phyloP scores from a whole-genome alignment of 92 coral and sea anemone species.

The Diadumene lineata region DNA sequence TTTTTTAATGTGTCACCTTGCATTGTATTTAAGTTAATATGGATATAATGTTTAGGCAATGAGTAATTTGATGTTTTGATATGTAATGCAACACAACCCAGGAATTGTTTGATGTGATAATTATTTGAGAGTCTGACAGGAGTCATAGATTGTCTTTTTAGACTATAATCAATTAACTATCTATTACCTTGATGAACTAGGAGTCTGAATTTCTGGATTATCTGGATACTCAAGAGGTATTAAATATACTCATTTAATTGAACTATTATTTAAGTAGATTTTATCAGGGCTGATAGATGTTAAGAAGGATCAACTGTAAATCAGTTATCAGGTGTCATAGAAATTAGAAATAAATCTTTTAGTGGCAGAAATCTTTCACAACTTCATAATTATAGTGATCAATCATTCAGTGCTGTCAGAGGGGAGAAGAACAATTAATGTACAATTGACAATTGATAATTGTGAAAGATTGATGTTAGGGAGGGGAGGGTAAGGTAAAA shows the following conservation, averaged over 20 bases:
- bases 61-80: not conserved
- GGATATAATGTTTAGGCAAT: too few species aligned
- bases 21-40: too few species aligned
- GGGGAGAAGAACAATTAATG: too few species aligned
- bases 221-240: slow-evolving; percentile 97
- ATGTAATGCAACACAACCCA: not conserved
- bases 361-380: not conserved
- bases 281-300: not conserved
- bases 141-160: slow-evolving; percentile 4
- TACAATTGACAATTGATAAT: too few species aligned
- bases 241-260: not conserved
- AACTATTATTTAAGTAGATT: not conserved
- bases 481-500: too few species aligned
- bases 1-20: too few species aligned
- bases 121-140: not conserved
- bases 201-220: slow-evolving; percentile 97
- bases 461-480: too few species aligned
- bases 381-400: not conserved
- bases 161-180: slow-evolving; percentile 6
- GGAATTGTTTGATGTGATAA: not conserved
- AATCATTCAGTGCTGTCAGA: too few species aligned
- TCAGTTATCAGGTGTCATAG: not conserved
- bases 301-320: not conserved
- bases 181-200: slow-evolving; percentile 34
- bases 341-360: not conserved